A percentile compares a stretch with the other conserved stretches of the same genome.
These are phyloP conservation scores for Osmerus mordax DNA, from an alignment of 2,113 vertebrate species.

Conservation along the genomic window DNA sequence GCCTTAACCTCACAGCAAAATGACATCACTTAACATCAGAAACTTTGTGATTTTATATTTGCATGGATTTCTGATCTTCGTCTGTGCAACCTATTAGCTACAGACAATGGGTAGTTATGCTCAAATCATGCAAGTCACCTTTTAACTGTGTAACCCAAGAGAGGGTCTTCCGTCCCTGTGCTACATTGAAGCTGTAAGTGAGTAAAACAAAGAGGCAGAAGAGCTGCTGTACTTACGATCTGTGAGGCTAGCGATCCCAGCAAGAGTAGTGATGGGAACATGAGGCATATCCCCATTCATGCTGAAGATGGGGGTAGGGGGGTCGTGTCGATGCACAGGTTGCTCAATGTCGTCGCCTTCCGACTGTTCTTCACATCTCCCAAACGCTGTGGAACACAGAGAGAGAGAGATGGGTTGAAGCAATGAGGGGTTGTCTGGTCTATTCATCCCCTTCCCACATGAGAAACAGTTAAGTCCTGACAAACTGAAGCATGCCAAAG, in stretches of 20 bases:
- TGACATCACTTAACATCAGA: no score
- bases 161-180: no score
- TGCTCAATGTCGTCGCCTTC: conserved; percentile 85
- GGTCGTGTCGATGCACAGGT: conserved; percentile 82
- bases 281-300: conserved; percentile 99
- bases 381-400: conserved; percentile 57
- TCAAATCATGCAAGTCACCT: no score
- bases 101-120: no score
- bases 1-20: no score
- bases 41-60: no score
- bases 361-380: conserved; percentile 93
- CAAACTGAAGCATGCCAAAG: background rate
- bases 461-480: background rate
- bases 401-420: background rate
- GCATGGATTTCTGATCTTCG: no score
- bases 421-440: background rate
- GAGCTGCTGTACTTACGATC: conserved; percentile 85
- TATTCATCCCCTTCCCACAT: background rate
- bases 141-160: no score
- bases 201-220: background rate
- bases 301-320: conserved; percentile 91
- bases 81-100: no score
- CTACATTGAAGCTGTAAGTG: no score
- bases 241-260: conserved; percentile 99
- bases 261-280: conserved; percentile 99